Evolutionary conservation across 2,888 invertebrate genomes (phyloP), one percentile per base, ranked within the genome.

Genomic region (Colletes collaris): DNA sequence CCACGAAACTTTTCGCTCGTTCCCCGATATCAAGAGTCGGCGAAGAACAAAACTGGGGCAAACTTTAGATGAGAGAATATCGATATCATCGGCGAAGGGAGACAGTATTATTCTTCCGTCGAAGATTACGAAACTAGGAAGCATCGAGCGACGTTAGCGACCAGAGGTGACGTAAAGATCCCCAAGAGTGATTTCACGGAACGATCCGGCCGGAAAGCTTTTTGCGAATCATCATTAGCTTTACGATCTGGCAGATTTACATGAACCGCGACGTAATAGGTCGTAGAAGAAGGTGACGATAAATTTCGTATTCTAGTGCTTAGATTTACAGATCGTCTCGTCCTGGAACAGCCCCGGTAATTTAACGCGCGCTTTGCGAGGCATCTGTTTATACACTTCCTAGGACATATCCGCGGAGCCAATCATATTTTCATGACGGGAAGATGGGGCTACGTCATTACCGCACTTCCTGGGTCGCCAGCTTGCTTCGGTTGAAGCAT

Each of bases 261-360:
- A 90, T 88, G 87, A 88, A 85, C 82, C 82, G 64, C 79, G 64
- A 79, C 79, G 86, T 89, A 88, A 89, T 88, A 85, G 87, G 79
- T 82, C 82, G 81, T 69, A 81, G 84, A 80, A 81, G 72, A 83
- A 79, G 75, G 72, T 81, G 83, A 86, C 86, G 86, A 90, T 90
- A 90, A 90, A 91, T 91, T 90, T 89, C 83, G 85, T 89, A 90
- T 91, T 91, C 89, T 87, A 90, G 87, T 88, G 86, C 58, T 71
- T 69, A 62, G 67, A 70, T 76, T 82, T 83, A 66, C 67, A 64
- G 76, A 73, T 58, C 58, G 67, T 67, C 74, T 79, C 70, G 27
- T 68, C 60, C 66, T 63, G 55, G 52, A 82, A 81, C 73, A 58
- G 59, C 71, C 59, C 76, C 72, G 68, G 82, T 87, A 84, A 89